Conservation (phyloP, 2,888 invertebrate genomes). For the Schrankia costaestrigalis region DNA sequence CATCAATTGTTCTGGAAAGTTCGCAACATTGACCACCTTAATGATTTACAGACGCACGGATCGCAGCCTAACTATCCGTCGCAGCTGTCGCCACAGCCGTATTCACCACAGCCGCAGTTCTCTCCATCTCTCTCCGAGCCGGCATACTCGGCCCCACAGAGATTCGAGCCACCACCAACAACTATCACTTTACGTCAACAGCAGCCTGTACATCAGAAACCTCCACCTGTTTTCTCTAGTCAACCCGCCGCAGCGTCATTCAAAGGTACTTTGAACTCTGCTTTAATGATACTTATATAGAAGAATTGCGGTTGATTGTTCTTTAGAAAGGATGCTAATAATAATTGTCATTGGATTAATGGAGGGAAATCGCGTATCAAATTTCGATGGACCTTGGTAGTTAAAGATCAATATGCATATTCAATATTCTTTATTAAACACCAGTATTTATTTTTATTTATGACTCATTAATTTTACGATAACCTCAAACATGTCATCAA, state of each 20-base stretch:
- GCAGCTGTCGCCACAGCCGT: constrained; percentile 43
- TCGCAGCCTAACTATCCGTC: constrained; percentile 38
- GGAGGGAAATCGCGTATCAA: no score
- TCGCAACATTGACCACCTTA: no score
- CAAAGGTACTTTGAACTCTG: constrained; percentile 75
- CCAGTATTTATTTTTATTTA: no score
- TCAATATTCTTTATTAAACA: no score
- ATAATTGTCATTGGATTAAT: no score
- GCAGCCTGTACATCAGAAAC: constrained; percentile 87
- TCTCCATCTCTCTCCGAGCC: constrained; percentile 56
- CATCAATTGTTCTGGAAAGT: constrained; percentile 2
- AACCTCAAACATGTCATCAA: no score
- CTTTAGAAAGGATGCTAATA: no score
- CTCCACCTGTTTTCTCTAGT: constrained; percentile 87
- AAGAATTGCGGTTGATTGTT: no score
- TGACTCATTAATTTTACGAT: no score
- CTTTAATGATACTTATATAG: no score
- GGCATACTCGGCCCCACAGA: constrained; percentile 81
- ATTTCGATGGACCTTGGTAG: no score
- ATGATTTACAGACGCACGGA: constrained; percentile 33
- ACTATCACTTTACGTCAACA: constrained; percentile 87
- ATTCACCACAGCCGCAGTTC: constrained; percentile 46
- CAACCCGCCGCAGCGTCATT: constrained; percentile 89
- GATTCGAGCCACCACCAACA: constrained; percentile 83
- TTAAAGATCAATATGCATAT: no score